Percentiles rank a stretch among this genome's conserved stretches.
These are phyloP conservation scores for Enteromius unitaeniatus DNA, from an alignment of 2,797 vertebrate species.

Conservation along the genomic window DNA sequence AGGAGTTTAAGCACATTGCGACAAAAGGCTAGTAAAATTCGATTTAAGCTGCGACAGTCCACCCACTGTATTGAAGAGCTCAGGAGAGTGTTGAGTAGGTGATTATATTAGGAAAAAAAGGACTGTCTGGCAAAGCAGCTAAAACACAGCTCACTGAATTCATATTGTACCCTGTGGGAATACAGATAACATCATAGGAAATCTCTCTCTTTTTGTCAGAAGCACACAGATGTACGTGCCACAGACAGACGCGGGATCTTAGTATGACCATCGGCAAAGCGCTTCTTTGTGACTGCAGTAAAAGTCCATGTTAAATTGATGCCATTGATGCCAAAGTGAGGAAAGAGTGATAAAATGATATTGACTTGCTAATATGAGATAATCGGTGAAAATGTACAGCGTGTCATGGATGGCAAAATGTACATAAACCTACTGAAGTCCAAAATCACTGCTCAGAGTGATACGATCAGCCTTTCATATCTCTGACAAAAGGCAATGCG, in stretches of 20 bases:
- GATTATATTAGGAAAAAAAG: slow-evolving; percentile 59
- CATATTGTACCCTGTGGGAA: slow-evolving; percentile 64
- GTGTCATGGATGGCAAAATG: background rate
- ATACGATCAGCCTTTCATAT: slow-evolving; percentile 23
- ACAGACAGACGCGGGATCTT: slow-evolving; percentile 55
- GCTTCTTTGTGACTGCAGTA: slow-evolving; percentile 65
- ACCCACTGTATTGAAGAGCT: slow-evolving; percentile 46
- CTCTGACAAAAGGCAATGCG: slow-evolving; percentile 27
- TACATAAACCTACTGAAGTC: slow-evolving; percentile 12
- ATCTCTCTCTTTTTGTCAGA: slow-evolving; percentile 34
- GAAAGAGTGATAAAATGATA: slow-evolving; percentile 45
- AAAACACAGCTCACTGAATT: slow-evolving; percentile 60
- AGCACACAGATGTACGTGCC: slow-evolving; percentile 53
- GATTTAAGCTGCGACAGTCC: slow-evolving; percentile 2
- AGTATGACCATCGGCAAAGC: slow-evolving; percentile 67
- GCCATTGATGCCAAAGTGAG: slow-evolving; percentile 60
- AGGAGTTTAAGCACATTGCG: background rate
- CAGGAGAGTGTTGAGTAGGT: slow-evolving; percentile 47
- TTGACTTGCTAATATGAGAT: slow-evolving; percentile 43
- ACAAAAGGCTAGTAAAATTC: slow-evolving; percentile 18
- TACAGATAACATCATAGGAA: slow-evolving; percentile 63
- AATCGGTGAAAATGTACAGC: slow-evolving; percentile 35
- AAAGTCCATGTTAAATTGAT: slow-evolving; percentile 66
- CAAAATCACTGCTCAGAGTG: slow-evolving; percentile 19
- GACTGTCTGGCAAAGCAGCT: slow-evolving; percentile 57